Conservation (phyloP, 2,888 invertebrate genomes). For the Xestia xanthographa region DNA sequence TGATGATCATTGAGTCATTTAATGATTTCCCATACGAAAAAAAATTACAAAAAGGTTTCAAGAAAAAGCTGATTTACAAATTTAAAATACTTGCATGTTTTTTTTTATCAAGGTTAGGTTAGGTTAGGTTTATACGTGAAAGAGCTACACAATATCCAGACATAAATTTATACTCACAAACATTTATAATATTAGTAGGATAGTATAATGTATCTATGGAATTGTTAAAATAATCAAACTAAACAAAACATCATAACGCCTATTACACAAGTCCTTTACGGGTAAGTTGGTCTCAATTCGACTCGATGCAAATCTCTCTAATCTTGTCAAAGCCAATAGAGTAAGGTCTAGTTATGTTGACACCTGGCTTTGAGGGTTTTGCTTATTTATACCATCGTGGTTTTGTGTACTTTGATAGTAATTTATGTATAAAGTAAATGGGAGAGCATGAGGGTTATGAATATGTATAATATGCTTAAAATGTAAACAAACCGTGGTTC, state of each 20-base stretch:
- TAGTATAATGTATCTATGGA: no score
- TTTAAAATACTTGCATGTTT: no score
- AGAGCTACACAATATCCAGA: no score
- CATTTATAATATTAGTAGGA: no score
- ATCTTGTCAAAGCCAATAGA: constrained; percentile 30
- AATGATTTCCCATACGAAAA: no score
- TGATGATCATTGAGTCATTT: no score
- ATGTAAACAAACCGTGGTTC: not conserved
- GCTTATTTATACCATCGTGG: constrained; percentile 19
- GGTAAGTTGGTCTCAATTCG: not conserved
- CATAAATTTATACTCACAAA: no score
- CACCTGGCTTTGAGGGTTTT: constrained; percentile 29
- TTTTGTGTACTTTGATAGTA: constrained; percentile 5
- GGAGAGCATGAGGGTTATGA: not conserved
- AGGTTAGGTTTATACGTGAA: no score
- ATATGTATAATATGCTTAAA: not conserved
- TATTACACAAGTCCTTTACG: not conserved
- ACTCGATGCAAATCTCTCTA: constrained; percentile 31
- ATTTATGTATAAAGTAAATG: not conserved
- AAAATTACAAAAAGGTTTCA: no score
- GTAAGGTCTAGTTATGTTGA: constrained; percentile 19
- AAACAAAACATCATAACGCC: not conserved
- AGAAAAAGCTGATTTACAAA: no score
- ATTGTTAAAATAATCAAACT: no score
- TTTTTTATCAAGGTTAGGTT: no score